Evolutionary conservation across 1,140 invertebrate species (phyloP), one percentile per base, ranked within the genome.

Genomic region (Oedothorax gibbosus): DNA sequence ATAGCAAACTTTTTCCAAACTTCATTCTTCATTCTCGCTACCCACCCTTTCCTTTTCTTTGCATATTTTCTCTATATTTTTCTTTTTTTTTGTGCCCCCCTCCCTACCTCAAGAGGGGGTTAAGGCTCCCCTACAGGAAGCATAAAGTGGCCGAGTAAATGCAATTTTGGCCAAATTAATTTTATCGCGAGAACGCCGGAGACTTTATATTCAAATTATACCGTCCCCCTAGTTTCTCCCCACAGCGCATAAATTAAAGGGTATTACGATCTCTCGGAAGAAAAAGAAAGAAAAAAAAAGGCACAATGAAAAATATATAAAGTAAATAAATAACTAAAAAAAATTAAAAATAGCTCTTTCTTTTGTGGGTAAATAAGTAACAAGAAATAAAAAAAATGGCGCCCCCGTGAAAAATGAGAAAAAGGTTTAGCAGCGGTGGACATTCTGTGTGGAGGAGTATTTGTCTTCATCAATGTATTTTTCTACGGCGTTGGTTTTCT

Each of bases 81-180:
- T 79, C 10, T 64, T 65, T 79, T 35, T 20, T 68, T 51, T 8
- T n/a, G 35, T 68, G 54, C 78, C 66, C 7, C 68, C 68, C 35
- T 15, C 56, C 14, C 71, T 66, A 75, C 71, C 81, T 76, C 81
- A 84, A 84, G 69, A 82, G 81, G 66, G 81, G 81, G 81, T 84
- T 84, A 84, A 75, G 76, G 71, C 81, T 35, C 69, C 62, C 69
- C 81, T 66, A 57, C 81, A 66, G 81, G 71, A 84, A 84, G 72
- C 81, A 75, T 84, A 84, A 84, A 84, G 81, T 84, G 81, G 81
- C 71, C 81, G 51, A 57, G 81, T 84, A 84, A 84, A 84, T 84
- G 81, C 81, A 84, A 84, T 84, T 84, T 84, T 84, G 81, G 81
- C 81, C 81, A 84, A 84, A 84, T 84, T 84, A 84, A 84, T 84